Evolutionary conservation across 1,140 invertebrate species (phyloP), one percentile per base, ranked within the genome.

Genomic region (Drosophila aff.): DNA sequence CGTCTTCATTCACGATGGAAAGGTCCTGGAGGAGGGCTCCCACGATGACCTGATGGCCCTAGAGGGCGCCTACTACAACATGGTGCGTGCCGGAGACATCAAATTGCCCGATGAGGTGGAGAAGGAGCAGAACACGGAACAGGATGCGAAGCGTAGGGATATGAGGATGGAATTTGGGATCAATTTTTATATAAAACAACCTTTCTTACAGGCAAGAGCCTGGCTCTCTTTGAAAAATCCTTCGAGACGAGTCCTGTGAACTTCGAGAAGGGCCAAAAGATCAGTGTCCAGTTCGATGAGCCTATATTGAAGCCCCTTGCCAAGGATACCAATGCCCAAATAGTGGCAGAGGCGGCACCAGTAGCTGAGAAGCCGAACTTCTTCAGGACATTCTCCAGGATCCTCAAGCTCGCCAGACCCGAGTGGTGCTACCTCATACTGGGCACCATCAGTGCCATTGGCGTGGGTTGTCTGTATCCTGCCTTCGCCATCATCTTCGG

Each of bases 401-500:
- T 98, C 52, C 79, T 98, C 33, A 94, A 94, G 43, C 79, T 97
- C 21, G 97, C 97, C 78, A 93, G 94, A 41, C 95, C 96, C 0
- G 97, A 98, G 92, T 97, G 96, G 95, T 94, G 94, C 18, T 95
- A 95, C 61, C 96, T 98, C 79, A 60, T 96, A 2, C 83, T 96
- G 18, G 97, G 97, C 5, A 94, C 95, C 41, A 74, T 98, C 1
- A 95, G 95, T 2, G 95, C 97, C 3, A 92, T 96, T 0, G 93
- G 95, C 9, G 95, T 96, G 36, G 97, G 97, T 1, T 95, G 95
- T 1, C 95, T 96, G 5, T 96, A 97, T 79, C 97, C 97, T 0
- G 94, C 95, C 1, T 98, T 97, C 91, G 96, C 97, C 0, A 94
- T 98, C 3, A 92, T 98, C 0, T 97, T 98, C 91, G 97, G 97